phyloP scores from a whole-genome alignment of 2,113 vertebrate species.

The Murina feae region DNA sequence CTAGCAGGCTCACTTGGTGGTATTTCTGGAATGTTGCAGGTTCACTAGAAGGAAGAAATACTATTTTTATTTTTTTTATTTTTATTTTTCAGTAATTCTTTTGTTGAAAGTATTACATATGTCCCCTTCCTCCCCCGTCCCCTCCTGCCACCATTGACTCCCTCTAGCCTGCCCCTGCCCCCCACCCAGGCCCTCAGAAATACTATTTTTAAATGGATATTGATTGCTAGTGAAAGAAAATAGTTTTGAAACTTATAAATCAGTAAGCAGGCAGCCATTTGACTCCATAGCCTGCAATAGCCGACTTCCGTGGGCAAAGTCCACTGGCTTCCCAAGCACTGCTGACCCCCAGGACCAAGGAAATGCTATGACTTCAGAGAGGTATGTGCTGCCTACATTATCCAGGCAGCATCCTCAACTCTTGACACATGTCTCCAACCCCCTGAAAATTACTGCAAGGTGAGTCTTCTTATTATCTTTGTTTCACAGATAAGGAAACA shows the following conservation, averaged over 20 bases:
- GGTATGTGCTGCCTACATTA: rapidly evolving
- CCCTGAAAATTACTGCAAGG: background rate
- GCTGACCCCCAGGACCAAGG: background rate
- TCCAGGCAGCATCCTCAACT: background rate
- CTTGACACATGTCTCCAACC: background rate
- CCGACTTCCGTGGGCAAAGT: background rate
- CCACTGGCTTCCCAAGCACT: background rate
- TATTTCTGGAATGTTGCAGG: slow-evolving; percentile 87
- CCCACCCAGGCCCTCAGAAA: background rate
- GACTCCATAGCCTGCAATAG: background rate
- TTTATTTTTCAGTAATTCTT: too few species aligned
- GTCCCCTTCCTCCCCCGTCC: too few species aligned
- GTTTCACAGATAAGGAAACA: background rate
- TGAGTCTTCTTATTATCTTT: background rate
- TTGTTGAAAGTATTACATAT: too few species aligned
- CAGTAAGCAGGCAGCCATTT: background rate
- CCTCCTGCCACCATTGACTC: too few species aligned
- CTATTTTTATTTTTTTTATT: background rate
- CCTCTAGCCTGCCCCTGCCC: too few species aligned
- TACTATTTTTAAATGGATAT: background rate
- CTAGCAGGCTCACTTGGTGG: slow-evolving; percentile 87
- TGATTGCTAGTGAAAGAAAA: background rate
- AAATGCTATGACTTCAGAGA: background rate
- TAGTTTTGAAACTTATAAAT: background rate
- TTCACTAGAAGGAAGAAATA: slow-evolving; percentile 80